Evolutionary conservation across 92 coral and sea anemone genomes (phyloP).

Genomic region (Bergia sp.): DNA sequence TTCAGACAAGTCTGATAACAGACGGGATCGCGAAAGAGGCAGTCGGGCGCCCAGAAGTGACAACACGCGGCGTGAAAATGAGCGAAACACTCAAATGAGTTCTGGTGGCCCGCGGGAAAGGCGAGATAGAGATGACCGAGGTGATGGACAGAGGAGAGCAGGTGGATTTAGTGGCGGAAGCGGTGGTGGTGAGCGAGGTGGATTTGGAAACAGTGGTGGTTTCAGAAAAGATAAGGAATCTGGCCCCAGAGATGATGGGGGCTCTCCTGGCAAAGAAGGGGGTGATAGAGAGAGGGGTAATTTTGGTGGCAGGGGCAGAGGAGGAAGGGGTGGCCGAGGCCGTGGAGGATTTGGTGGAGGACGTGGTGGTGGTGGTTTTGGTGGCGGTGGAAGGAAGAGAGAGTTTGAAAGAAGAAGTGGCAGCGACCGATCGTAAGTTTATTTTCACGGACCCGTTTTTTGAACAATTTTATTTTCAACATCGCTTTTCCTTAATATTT

Average conservation of each 20-base stretch:
- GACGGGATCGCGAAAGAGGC: slow-evolving; percentile 64
- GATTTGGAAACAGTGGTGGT: slow-evolving; percentile 57
- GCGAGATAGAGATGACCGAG: slow-evolving; percentile 77
- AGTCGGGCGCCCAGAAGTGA: slow-evolving; percentile 76
- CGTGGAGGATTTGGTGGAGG: slow-evolving; percentile 74
- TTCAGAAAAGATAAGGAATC: slow-evolving; percentile 73
- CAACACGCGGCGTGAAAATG: slow-evolving; percentile 92
- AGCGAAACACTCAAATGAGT: slow-evolving; percentile 81
- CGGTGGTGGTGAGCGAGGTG: slow-evolving; percentile 41
- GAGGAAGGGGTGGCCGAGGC: slow-evolving; percentile 78
- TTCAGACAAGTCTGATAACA: slow-evolving; percentile 56
- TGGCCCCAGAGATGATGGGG: slow-evolving; percentile 67
- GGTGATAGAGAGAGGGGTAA: slow-evolving; percentile 73
- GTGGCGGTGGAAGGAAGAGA: slow-evolving; percentile 83
- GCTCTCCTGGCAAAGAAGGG: slow-evolving; percentile 83
- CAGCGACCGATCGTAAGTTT: slow-evolving; percentile 93
- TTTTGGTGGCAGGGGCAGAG: slow-evolving; percentile 71
- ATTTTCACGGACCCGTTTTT: background rate
- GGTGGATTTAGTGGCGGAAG: slow-evolving; percentile 71
- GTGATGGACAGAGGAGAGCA: slow-evolving; percentile 77
- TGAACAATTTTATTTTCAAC: background rate
- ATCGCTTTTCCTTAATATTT: background rate
- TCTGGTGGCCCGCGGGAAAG: slow-evolving; percentile 87
- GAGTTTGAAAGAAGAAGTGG: slow-evolving; percentile 99
- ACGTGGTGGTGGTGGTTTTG: slow-evolving; percentile 82